Evolutionary conservation across 2,113 vertebrate species (phyloP), one percentile per base, ranked within the genome.

Genomic region (Tursiops truncatus): DNA sequence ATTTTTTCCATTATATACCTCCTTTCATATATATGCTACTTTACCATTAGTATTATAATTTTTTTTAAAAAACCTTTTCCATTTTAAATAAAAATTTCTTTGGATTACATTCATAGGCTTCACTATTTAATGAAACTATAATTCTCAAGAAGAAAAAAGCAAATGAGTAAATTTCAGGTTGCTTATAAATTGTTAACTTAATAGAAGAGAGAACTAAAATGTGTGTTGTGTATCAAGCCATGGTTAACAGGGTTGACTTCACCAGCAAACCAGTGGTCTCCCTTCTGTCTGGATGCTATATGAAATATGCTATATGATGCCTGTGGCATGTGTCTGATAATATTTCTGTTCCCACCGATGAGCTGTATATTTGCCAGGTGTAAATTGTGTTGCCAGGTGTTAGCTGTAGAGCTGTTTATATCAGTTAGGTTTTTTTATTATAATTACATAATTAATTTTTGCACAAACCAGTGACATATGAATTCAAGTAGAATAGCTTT

Each of bases 1-100:
- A 13, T 44, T 65, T 93, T 89, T 88, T 25, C 20, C 18, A 15
- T 84, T 89, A 13, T 63, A 38, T 74, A 53, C 20, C 23, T 82
- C 83, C 21, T 77, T 89, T 84, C 50, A 80, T 81, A 17, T 53
- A 85, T 8, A 76, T 60, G n/a, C 62, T 96, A 74, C n/a, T 71
- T 95, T 20, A 89, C 1, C 85, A 28, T 93, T 91, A 77, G 3
- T 86, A 63, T 82, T 94, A 71, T 33, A 25, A 74, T 38, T 47
- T 65, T 65, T 65, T 65, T 8, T 15, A 82, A n/a, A 23, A 63
- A 70, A 13, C 28, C 12, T 33, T 82, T 93, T 58, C 18, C 9
- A 41, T 81, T 73, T 94, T 70, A 89, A 94, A 38, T 92, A 65
- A 83, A 94, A 83, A 50, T 95, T 68, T 88, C 4, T 36, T 83